Base-by-base conservation (phyloP, 1,140 invertebrate species). In the Tetramorium alpestre region DNA sequence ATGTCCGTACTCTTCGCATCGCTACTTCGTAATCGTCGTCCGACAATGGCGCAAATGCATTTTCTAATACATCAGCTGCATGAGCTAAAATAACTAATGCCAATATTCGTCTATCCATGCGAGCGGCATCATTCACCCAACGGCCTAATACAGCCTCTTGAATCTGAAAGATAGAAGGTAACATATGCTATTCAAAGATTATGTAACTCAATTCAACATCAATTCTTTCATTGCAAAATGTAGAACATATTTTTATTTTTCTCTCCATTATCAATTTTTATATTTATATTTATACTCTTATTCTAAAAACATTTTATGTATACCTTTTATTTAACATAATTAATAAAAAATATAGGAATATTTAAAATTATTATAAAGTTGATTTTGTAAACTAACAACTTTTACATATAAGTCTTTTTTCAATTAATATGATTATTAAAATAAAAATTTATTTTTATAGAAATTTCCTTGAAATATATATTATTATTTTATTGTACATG, bases 11-110 rank as follows among this genome's bases (percentile, higher is more conserved):
- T 93, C 99, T 97, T 92, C 99, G 98, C 97, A 99, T 99, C 62
- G 99, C 99, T 85, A 99, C 96, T 96, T 99, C 99, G 94, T 99
- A 99, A 94, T 99, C 99, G 93, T 99, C 99, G 95, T 99, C 99
- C 58, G 98, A 99, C 2, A 99, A 96, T 1, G 99, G 99, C 28
- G 98, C 99, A 96, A 99, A 99, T n/a, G 99, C 99, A 96, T 99
- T 99, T 96, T 99, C 99, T 6, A 99, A 96, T 18, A 99, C 99
- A 96, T 99, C 99, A 67, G 99, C 99, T 18, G 99, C 98, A 95
- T 99, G 99, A 28, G 99, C 99, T 73, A 99, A 96, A 94, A 99
- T 98, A 92, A 99, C 97, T 69, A 99, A 96, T 28, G 99, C 97
- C 87, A 99, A 95, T 88, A 98, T 97, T 64, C 99, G 96, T 94